Percentiles rank a stretch among this genome's conserved stretches.
phyloP scores from a whole-genome alignment of 2,888 invertebrate species.

The Bombylius discolor region DNA sequence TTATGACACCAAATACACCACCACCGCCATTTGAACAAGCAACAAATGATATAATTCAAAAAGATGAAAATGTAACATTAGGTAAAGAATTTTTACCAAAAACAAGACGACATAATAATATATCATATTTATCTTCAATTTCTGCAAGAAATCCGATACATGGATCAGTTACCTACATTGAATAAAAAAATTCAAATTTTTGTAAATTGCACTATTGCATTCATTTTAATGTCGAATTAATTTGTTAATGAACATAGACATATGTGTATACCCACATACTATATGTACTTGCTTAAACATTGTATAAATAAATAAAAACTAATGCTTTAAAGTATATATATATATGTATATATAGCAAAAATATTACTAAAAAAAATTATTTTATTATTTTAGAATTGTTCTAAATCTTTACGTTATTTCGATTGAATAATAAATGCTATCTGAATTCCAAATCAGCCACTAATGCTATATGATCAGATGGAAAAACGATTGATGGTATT shows the following conservation, averaged over 20 bases:
- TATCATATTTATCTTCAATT: slow-evolving; percentile 5
- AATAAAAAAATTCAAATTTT: not conserved
- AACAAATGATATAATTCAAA: not conserved
- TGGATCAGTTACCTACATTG: not conserved
- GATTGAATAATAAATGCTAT: not conserved
- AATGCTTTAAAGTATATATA: no score
- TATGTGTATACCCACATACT: no score
- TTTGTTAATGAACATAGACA: no score
- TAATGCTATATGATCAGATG: slow-evolving; percentile 87
- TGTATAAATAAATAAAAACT: no score
- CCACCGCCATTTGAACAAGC: slow-evolving; percentile 2
- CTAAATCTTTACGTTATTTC: no score
- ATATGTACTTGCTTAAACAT: no score
- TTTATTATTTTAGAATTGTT: no score
- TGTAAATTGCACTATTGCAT: no score
- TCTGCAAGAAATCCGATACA: slow-evolving; percentile 3
- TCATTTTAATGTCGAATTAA: no score
- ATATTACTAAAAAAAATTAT: no score
- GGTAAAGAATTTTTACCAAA: slow-evolving; percentile 8
- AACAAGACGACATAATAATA: not conserved
- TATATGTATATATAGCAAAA: no score
- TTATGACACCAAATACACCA: not conserved
- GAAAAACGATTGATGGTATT: slow-evolving; percentile 78
- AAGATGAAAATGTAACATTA: slow-evolving; percentile 5
- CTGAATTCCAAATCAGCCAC: slow-evolving; percentile 53